These are phyloP conservation scores for Gryllus bimaculatus DNA, from an alignment of 1,140 invertebrate species.

Conservation along the genomic window DNA sequence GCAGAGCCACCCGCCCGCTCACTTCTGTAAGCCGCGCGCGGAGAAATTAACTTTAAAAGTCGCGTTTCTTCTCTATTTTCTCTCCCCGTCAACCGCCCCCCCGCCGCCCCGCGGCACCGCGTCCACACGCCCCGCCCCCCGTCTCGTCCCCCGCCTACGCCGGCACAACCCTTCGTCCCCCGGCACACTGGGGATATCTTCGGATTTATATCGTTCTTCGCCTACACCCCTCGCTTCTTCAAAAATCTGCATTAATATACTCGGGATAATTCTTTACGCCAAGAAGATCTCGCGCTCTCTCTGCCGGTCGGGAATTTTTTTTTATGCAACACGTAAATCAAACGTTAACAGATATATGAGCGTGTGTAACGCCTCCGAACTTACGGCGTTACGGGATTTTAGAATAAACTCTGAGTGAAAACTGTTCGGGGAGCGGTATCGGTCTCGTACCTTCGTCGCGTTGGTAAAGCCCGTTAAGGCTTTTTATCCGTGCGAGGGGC, in stretches of 20 bases:
- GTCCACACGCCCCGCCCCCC: too few relatives aligned
- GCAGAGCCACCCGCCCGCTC: neutral
- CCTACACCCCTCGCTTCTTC: neutral
- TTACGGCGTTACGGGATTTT: neutral
- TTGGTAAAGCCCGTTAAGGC: too few relatives aligned
- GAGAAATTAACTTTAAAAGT: neutral
- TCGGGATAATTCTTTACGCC: neutral
- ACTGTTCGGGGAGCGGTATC: neutral
- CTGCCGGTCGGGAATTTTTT: neutral
- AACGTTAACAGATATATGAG: neutral
- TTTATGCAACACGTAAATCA: neutral
- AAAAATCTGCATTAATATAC: neutral
- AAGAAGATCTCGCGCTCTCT: neutral
- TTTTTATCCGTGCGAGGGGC: too few relatives aligned
- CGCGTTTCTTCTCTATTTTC: neutral
- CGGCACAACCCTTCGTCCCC: neutral
- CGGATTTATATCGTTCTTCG: constrained; percentile 5
- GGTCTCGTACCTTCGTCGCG: neutral
- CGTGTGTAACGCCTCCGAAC: neutral
- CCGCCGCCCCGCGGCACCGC: too few relatives aligned
- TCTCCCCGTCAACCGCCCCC: too few relatives aligned
- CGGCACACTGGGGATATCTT: neutral
- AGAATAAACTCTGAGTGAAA: neutral
- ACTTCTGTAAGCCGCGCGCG: neutral
- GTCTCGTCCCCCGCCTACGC: too few relatives aligned